These are phyloP conservation scores for Clavelina lepadiformis DNA, from an alignment of 23 tunicate species.

Conservation along the genomic window DNA sequence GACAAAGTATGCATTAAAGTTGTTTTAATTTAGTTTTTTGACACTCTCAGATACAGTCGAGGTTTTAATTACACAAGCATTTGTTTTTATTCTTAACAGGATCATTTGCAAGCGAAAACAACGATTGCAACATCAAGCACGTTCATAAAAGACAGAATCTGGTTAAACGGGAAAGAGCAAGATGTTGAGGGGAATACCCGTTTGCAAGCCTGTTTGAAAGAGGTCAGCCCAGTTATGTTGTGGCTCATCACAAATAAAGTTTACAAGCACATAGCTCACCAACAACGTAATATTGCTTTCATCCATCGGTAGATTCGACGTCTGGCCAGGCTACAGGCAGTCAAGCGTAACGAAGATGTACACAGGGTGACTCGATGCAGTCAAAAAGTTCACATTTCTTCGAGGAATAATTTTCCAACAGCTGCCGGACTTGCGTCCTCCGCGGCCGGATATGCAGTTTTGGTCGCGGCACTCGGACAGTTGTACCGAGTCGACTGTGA, in stretches of 20 bases:
- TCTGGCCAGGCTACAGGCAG: conserved; percentile 45
- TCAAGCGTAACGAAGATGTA: conserved; percentile 9
- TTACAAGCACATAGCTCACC: too few relatives aligned
- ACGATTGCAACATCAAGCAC: conserved; percentile 29
- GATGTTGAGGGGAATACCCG: conserved; percentile 29
- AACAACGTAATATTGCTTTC: too few relatives aligned
- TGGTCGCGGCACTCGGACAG: conserved; percentile 39
- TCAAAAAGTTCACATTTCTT: conserved; percentile 43
- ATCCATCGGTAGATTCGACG: conserved; percentile 56
- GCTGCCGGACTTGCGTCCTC: conserved; percentile 94
- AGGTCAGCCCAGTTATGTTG: too few relatives aligned
- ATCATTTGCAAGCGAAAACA: conserved; percentile 64
- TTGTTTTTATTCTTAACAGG: conserved; percentile 11
- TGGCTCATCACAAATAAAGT: too few relatives aligned
- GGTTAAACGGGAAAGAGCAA: conserved; percentile 43
- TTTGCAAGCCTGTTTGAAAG: conserved; percentile 27
- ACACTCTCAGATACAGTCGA: too few relatives aligned
- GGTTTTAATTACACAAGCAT: too few relatives aligned
- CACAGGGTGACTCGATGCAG: conserved; percentile 13
- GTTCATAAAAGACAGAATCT: conserved; percentile 39
- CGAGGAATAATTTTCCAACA: conserved; percentile 79
- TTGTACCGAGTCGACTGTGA: conserved; percentile 46
- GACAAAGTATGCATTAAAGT: too few relatives aligned
- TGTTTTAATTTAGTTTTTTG: too few relatives aligned
- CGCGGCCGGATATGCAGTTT: conserved; percentile 89